Conservation (phyloP, 2,888 invertebrate species). For the Hecatera dysodea region DNA sequence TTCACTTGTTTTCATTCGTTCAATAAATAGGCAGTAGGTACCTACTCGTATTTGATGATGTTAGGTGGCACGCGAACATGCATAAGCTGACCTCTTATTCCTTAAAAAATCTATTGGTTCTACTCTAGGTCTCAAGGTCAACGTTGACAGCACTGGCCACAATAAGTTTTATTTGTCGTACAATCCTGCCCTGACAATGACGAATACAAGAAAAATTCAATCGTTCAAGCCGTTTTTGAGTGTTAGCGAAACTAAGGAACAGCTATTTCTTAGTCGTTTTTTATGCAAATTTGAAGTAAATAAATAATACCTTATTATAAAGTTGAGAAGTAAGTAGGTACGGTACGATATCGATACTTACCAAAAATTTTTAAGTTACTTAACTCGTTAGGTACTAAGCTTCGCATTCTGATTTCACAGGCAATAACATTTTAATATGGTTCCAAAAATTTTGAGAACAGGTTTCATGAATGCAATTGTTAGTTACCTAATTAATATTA, state of each 20-base stretch:
- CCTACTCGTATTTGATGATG: neutral
- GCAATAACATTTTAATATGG: neutral
- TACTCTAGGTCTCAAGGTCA: neutral
- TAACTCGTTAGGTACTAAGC: neutral
- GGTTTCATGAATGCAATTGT: neutral
- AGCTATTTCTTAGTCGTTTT: no score
- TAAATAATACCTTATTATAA: neutral
- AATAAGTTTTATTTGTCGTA: neutral
- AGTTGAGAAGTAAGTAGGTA: no score
- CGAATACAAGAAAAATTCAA: no score
- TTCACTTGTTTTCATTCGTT: constrained; percentile 6
- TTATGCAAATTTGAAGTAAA: no score
- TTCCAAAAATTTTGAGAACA: neutral
- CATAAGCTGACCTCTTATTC: neutral
- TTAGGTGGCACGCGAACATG: neutral
- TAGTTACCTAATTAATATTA: no score
- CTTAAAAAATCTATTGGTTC: no score
- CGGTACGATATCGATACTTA: neutral
- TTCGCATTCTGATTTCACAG: neutral
- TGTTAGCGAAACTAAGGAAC: no score
- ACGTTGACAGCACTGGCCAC: neutral
- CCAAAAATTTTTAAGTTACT: neutral
- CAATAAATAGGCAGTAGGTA: neutral
- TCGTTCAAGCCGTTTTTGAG: no score
- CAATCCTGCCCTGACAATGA: no score